Evolutionary conservation across 92 coral and sea anemone species (phyloP).

Genomic region (Hydrozoanthus gracilis): DNA sequence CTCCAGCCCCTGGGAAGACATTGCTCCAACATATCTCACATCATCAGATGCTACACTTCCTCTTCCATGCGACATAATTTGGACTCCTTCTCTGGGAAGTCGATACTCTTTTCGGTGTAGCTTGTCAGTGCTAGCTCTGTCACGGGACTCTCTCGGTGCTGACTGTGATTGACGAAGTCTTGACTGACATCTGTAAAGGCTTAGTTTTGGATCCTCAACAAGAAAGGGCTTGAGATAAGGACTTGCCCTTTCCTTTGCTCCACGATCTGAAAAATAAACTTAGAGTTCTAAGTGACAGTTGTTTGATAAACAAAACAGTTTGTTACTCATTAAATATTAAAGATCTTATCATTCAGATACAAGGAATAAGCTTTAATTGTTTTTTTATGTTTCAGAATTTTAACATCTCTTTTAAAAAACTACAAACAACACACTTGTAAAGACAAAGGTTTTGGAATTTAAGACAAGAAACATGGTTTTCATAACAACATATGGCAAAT

Average conservation of each 20-base stretch:
- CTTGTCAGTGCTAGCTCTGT: constrained; percentile 63
- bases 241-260: constrained; percentile 90
- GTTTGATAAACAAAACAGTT: neutral
- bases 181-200: constrained; percentile 77
- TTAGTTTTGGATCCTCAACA: constrained; percentile 91
- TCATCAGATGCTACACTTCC: constrained; percentile 67
- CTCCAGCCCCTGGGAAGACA: constrained; percentile 70
- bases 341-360: no score
- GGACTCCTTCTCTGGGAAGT: constrained; percentile 8
- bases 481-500: no score
- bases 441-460: no score
- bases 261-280: constrained; percentile 66
- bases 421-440: no score
- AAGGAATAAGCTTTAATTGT: no score
- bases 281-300: neutral
- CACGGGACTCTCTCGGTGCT: constrained; percentile 75
- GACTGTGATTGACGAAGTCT: constrained; percentile 85
- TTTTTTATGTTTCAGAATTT: no score
- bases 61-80: constrained; percentile 42
- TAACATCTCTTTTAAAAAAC: no score
- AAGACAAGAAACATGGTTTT: no score
- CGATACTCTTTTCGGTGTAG: constrained; percentile 54
- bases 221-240: constrained; percentile 79
- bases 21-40: constrained; percentile 63
- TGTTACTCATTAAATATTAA: neutral